Evolutionary conservation across 2,113 vertebrate species (phyloP), one percentile per base, ranked within the genome.

Genomic region (Lota lota): DNA sequence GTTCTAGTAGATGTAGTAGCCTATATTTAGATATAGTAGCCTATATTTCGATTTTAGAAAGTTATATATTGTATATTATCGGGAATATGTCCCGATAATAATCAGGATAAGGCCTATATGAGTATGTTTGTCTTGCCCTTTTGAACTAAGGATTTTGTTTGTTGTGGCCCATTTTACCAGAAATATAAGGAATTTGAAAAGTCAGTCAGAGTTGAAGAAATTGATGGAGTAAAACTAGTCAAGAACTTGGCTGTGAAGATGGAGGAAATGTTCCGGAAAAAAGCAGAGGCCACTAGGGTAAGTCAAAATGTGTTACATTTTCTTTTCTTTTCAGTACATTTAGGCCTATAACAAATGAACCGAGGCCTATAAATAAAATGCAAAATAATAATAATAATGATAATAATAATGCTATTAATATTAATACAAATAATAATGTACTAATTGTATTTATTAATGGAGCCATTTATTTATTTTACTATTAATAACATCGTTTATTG

Each of bases 181-280:
- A 99, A 98, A 92, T 97, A 96, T 81, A 99, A 99, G 89, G 96
- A 98, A 67, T 93, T 94, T 71, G 97, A 97, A 80, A 98, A 97
- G 36, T 93, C 95, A 0, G 95, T 98, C 62, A 89, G 91, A 79
- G 92, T 97, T 82, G 96, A 99, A 81, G 96, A 99, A 88, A 96
- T 98, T 0, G 97, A 99, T 73, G 97, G 97, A 16, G 92, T 95
- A 74, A 97, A 95, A 28, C 91, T 99, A 79, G 97, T 99, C 72
- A 98, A 97, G 79, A 95, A 94, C 76, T 78, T 99, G 86, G 95
- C 97, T 4, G 92, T 97, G 85, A 96, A 93, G 84, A 97, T 99
- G 96, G 97, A 98, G 75, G 95, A 96, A 86, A 96, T 99, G 94
- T 98, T 99, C 85, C 93, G 93, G 77, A 98, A 93, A 78, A 99